These are phyloP conservation scores for Silurus asotus DNA, from an alignment of 2,113 vertebrate genomes.

Conservation along the genomic window DNA sequence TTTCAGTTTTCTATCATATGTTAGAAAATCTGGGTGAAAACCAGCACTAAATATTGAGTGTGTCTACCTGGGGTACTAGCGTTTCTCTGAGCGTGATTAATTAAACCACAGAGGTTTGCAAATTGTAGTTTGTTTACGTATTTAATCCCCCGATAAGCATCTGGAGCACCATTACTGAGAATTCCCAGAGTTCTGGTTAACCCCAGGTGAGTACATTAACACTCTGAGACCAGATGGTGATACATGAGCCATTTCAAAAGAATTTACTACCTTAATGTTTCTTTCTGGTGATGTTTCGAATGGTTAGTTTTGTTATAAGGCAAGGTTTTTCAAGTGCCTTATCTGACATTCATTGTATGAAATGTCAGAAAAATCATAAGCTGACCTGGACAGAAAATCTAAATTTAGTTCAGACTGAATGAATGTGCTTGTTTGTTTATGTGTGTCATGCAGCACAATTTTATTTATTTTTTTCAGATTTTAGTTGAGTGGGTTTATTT, in stretches of 20 bases:
- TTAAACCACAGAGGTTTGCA: background rate
- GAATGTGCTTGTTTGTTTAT: slow-evolving; percentile 4
- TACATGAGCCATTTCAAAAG: slow-evolving; percentile 17
- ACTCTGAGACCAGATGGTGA: slow-evolving; percentile 10
- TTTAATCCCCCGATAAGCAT: background rate
- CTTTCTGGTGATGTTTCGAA: background rate
- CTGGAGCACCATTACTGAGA: background rate
- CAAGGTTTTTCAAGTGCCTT: background rate
- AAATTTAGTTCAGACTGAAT: background rate
- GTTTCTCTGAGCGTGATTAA: background rate
- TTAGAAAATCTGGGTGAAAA: background rate
- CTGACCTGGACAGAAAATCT: background rate
- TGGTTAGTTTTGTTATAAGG: slow-evolving; percentile 12
- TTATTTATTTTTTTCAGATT: too few species aligned
- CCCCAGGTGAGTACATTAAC: background rate
- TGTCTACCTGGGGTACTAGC: background rate
- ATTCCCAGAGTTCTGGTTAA: background rate
- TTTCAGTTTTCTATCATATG: background rate
- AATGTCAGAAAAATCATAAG: slow-evolving; percentile 16
- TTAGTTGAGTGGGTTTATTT: background rate
- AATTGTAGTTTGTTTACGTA: background rate
- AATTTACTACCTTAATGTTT: background rate
- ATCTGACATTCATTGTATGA: slow-evolving; percentile 2
- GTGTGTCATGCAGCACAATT: background rate
- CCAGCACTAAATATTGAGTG: background rate